Evolutionary conservation across 2,113 vertebrate genomes (phyloP).

Genomic region (Hystrix cristata): DNA sequence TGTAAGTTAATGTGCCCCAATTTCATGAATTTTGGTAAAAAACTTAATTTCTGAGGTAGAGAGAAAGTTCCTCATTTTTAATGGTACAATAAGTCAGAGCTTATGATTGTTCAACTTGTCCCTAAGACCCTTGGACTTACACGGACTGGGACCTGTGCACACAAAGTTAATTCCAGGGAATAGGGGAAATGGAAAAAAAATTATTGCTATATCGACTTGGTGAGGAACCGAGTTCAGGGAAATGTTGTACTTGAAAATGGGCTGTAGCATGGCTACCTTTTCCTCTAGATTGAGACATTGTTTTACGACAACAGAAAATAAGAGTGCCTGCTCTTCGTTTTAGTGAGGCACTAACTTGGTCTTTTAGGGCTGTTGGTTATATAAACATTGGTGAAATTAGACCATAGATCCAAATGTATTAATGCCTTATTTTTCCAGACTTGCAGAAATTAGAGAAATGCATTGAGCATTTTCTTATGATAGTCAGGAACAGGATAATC

Average conservation of each 20-base stretch:
- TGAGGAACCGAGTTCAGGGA: background rate
- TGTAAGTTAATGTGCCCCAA: background rate
- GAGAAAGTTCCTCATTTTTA: background rate
- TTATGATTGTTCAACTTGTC: background rate
- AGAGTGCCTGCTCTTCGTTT: background rate
- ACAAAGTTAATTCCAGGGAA: background rate
- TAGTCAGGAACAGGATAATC: background rate
- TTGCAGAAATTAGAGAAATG: background rate
- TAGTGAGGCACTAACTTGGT: background rate
- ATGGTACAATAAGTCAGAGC: background rate
- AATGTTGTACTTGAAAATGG: background rate
- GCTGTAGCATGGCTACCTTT: background rate
- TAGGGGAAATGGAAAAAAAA: background rate
- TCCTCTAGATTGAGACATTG: background rate
- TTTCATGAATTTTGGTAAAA: background rate
- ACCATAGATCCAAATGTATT: background rate
- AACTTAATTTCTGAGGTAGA: background rate
- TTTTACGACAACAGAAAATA: background rate
- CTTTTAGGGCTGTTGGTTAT: background rate
- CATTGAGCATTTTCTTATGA: background rate
- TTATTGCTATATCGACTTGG: background rate
- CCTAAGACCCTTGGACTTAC: background rate
- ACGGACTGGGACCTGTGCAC: background rate
- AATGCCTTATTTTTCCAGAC: background rate
- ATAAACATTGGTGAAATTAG: background rate